Evolutionary conservation across 1,140 invertebrate genomes (phyloP), one percentile per base, ranked within the genome.

Genomic region (Phthorimaea operculella): DNA sequence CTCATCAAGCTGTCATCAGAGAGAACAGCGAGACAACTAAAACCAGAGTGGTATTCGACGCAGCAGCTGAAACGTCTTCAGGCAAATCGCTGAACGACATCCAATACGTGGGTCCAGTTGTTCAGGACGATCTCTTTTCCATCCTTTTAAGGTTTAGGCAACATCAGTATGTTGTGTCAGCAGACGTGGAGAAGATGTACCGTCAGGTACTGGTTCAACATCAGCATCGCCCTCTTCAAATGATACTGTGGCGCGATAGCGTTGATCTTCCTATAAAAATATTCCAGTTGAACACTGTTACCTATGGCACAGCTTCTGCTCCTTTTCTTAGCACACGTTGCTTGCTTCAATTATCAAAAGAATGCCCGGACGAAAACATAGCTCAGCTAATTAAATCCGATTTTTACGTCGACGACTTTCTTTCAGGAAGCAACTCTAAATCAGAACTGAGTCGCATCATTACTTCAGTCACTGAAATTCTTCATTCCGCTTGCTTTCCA

Each of bases 21-120:
- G 58, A 69, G 56, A 16, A 16, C 3, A 75, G 71, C 55, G 54
- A 60, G 34, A 69, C 65, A 8, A 79, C 76, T 0, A 68, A 73
- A 54, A 21, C 74, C 8, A 51, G 77, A 0, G 64, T 74, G 4
- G 83, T 85, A 1, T 86, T 83, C 54, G 71, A 86, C 47, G 83
- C 70, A 6, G 79, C 75, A 1, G 59, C 63, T 1, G 70, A 67
- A 57, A 70, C 77, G 1, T 58, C 62, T 0, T 60, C 57, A 1
- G 74, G 72, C 0, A 56, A 72, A 33, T 79, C 76, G 4, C 59
- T 83, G 4, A 82, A 84, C 60, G 74, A 78, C 34, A 65, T 63
- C 2, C 63, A 81, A 42, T 45, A 71, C 15, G 64, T 74, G 2
- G 83, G 76, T 3, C 74, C 81, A 9, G 74, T 62, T 28, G 57